Conservation (phyloP, 2,888 invertebrate genomes). For the Lissonota sp. region DNA sequence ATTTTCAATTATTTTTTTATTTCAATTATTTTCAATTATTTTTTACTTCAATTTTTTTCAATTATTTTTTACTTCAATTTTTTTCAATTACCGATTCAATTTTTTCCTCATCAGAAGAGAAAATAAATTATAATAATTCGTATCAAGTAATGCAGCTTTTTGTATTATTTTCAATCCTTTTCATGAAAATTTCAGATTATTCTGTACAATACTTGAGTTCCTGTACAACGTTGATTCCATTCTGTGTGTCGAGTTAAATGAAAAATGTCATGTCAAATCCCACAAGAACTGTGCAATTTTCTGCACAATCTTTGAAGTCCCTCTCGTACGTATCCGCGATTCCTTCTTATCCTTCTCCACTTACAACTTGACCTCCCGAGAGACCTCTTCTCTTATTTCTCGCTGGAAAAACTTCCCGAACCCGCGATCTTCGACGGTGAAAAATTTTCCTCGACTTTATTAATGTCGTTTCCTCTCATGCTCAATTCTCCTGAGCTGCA, state of each 20-base stretch:
- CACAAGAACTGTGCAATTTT: conserved; percentile 36
- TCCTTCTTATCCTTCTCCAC: conserved; percentile 10
- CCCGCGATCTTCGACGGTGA: conserved; percentile 12
- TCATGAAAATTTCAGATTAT: not conserved
- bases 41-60: too few relatives aligned
- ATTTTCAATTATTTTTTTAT: too few relatives aligned
- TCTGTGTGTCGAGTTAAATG: not conserved
- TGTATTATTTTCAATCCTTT: not conserved
- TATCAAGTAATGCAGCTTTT: too few relatives aligned
- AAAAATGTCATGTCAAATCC: conserved; percentile 18
- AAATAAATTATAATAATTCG: too few relatives aligned
- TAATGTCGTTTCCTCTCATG: conserved; percentile 31
- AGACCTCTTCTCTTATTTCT: not conserved
- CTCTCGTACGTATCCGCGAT: not conserved
- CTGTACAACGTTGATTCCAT: not conserved
- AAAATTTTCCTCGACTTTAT: conserved; percentile 40
- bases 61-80: too few relatives aligned
- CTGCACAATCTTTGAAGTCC: conserved; percentile 5
- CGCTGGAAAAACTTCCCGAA: conserved; percentile 8
- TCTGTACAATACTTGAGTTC: not conserved
- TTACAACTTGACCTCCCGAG: not conserved
- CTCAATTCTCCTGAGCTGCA: not conserved
- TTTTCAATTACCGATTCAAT: too few relatives aligned
- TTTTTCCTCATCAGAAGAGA: too few relatives aligned
- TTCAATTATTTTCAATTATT: too few relatives aligned